Conservation (phyloP, 2,113 vertebrate genomes). For the Ondatra zibethicus region DNA sequence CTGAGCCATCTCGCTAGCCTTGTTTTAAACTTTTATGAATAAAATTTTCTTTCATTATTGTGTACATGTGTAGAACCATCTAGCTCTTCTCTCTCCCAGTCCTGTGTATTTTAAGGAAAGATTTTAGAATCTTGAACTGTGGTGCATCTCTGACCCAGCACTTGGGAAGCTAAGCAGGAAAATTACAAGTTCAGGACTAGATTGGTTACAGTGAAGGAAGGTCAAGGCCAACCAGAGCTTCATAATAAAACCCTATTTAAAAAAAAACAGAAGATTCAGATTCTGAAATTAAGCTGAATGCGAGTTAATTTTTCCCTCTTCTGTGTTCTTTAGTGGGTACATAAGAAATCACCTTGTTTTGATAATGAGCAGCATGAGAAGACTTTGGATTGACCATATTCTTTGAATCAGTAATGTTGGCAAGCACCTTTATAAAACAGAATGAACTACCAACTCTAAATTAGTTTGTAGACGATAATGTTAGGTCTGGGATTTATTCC, state of each 20-base stretch:
- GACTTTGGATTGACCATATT: conserved; percentile 43
- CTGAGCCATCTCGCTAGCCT: neutral
- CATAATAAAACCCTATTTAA: neutral
- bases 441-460: conserved; percentile 62
- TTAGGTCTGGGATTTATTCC: conserved; percentile 57
- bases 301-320: neutral
- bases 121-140: neutral
- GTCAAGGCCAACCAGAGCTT: neutral
- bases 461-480: conserved; percentile 60
- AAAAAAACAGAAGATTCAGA: neutral
- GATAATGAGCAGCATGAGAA: conserved; percentile 69
- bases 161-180: neutral
- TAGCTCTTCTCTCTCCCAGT: no score
- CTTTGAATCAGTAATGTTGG: conserved; percentile 61
- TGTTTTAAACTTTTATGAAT: neutral
- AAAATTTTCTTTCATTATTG: neutral
- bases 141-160: neutral
- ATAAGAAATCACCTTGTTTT: conserved; percentile 54
- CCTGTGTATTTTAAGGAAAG: neutral
- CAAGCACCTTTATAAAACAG: conserved; percentile 64
- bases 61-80: neutral
- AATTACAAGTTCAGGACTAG: neutral
- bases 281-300: conserved; percentile 47
- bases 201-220: neutral
- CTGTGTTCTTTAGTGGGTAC: conserved; percentile 24